A percentile compares a stretch with the other conserved stretches of the same genome.
These are phyloP conservation scores for Keiferia lycopersicella DNA, from an alignment of 2,888 invertebrate species.

Conservation along the genomic window DNA sequence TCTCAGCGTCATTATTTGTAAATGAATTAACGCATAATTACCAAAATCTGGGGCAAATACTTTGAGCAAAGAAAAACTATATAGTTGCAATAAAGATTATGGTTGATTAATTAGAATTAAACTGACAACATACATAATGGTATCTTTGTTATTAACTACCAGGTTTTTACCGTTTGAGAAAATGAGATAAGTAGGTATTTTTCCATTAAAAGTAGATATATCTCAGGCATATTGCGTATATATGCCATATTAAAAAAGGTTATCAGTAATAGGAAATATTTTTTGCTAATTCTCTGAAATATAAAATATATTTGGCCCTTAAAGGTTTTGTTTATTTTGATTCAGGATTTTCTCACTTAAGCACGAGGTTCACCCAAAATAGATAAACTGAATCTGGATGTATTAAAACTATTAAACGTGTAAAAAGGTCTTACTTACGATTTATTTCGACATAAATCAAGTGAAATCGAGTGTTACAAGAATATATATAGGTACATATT, in stretches of 20 bases:
- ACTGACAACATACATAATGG: background rate
- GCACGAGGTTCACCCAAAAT: too few relatives aligned
- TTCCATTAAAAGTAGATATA: background rate
- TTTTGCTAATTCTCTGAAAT: too few relatives aligned
- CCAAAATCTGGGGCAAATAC: slow-evolving; percentile 6
- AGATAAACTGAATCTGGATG: too few relatives aligned
- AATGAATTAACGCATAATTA: background rate
- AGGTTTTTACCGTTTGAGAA: background rate
- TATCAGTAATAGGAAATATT: too few relatives aligned
- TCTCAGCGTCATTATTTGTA: background rate
- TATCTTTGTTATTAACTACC: background rate
- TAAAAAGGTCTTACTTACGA: too few relatives aligned
- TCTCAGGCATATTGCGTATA: background rate
- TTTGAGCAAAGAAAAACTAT: background rate
- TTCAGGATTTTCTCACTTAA: too few relatives aligned
- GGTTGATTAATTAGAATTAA: background rate
- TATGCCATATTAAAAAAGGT: background rate
- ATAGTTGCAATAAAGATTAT: slow-evolving; percentile 4
- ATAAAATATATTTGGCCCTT: too few relatives aligned
- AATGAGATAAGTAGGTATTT: background rate
- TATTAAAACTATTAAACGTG: too few relatives aligned
- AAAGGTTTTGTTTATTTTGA: too few relatives aligned
- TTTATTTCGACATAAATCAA: too few relatives aligned
- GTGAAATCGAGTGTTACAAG: too few relatives aligned
- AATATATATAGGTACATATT: too few relatives aligned